These are phyloP conservation scores for Cactoblastis cactorum DNA, from an alignment of 2,888 invertebrate genomes.

Conservation along the genomic window DNA sequence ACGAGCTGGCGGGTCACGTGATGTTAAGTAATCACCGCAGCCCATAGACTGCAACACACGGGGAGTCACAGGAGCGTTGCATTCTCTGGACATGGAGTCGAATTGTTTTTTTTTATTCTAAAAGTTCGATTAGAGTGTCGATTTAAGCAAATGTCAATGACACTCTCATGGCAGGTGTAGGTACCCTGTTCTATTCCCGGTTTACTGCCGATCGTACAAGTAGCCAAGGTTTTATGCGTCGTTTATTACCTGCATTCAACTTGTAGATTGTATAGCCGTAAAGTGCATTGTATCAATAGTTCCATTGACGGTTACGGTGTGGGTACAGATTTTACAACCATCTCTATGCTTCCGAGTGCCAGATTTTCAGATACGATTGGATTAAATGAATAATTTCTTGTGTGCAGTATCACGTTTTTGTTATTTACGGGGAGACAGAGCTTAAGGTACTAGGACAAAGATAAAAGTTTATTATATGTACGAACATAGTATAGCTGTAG, in stretches of 20 bases:
- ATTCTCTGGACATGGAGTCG: too few relatives aligned
- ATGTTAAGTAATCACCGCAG: too few relatives aligned
- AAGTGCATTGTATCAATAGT: not conserved
- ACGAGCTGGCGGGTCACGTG: too few relatives aligned
- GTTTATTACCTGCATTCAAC: slow-evolving; percentile 4
- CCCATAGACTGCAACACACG: too few relatives aligned
- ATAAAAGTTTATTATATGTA: too few relatives aligned
- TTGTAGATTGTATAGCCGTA: not conserved
- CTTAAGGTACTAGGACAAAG: too few relatives aligned
- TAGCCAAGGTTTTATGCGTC: not conserved
- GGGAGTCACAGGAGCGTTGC: too few relatives aligned
- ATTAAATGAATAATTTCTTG: not conserved
- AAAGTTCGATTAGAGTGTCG: too few relatives aligned
- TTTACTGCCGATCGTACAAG: not conserved
- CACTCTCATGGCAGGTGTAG: slow-evolving; percentile 1
- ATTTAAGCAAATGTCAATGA: not conserved
- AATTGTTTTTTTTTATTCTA: too few relatives aligned
- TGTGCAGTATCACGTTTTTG: not conserved
- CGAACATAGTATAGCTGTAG: too few relatives aligned
- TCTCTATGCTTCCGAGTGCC: not conserved
- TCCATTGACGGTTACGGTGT: not conserved
- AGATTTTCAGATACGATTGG: not conserved
- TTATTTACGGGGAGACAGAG: too few relatives aligned
- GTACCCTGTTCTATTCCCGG: slow-evolving; percentile 8
- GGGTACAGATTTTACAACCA: not conserved